These are phyloP conservation scores for Troides oblongomaculatus DNA, from an alignment of 2,888 invertebrate species.

Conservation along the genomic window DNA sequence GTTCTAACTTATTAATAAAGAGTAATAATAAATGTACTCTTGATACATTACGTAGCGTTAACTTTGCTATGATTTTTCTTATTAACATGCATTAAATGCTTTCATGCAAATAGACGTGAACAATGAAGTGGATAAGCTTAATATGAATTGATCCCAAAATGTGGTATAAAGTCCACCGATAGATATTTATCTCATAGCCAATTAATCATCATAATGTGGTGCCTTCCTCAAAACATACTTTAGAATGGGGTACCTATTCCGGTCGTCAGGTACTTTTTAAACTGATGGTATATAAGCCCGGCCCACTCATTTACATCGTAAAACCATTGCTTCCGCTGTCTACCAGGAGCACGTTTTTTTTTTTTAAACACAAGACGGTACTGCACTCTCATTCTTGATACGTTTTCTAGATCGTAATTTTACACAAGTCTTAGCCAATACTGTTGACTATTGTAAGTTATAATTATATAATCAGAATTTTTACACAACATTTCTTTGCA, in stretches of 20 bases:
- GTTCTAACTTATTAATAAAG: conserved; percentile 64
- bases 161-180: conserved; percentile 52
- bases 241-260: no score
- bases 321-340: no score
- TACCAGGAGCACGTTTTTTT: no score
- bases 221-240: no score
- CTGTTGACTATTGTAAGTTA: conserved; percentile 51
- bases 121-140: conserved; percentile 34
- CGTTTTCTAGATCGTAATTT: conserved; percentile 39
- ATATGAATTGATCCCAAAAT: conserved; percentile 67
- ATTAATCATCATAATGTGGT: no score
- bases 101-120: conserved; percentile 32
- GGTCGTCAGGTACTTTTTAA: no score
- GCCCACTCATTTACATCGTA: no score
- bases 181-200: not conserved
- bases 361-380: no score
- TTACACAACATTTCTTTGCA: conserved; percentile 42
- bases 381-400: not conserved
- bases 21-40: conserved; percentile 45
- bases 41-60: conserved; percentile 38
- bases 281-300: no score
- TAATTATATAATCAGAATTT: conserved; percentile 38
- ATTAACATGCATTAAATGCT: conserved; percentile 28
- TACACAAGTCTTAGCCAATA: conserved; percentile 52
- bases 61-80: conserved; percentile 30